These are phyloP conservation scores for Pygoscelis antarcticus DNA, from an alignment of 2,113 vertebrate species.

Conservation along the genomic window DNA sequence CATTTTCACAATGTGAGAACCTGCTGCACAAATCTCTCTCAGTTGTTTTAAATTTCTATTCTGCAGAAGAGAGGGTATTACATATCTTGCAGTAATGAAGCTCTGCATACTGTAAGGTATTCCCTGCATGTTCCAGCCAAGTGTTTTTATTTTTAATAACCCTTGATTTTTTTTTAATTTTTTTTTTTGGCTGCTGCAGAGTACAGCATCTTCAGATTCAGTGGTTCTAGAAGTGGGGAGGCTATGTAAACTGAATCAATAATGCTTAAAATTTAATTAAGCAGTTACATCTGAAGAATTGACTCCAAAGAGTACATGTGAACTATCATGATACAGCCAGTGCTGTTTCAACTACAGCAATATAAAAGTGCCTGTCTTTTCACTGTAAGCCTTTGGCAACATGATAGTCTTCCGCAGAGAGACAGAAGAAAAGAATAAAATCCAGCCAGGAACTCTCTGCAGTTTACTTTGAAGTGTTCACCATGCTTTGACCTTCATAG, in stretches of 20 bases:
- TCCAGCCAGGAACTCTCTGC: not conserved
- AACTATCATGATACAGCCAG: constrained; percentile 18
- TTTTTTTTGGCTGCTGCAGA: not conserved
- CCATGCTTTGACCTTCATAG: constrained; percentile 26
- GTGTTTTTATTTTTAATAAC: constrained; percentile 5
- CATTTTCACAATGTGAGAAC: not conserved
- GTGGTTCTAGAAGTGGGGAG: not conserved
- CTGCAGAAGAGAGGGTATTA: not conserved
- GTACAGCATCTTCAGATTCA: not conserved
- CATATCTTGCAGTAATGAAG: not conserved
- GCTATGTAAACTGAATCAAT: constrained; percentile 42
- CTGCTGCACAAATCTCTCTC: not conserved
- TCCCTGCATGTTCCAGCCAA: not conserved
- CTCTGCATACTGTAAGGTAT: not conserved
- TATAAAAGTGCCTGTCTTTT: not conserved
- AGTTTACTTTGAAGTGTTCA: constrained; percentile 12
- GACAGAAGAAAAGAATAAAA: not conserved
- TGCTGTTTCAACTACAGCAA: not conserved
- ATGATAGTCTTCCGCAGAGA: constrained; percentile 4
- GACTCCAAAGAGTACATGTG: not conserved
- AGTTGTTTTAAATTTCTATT: not conserved
- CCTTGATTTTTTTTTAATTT: not conserved
- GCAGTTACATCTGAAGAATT: constrained; percentile 17
- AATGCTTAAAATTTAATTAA: constrained; percentile 65
- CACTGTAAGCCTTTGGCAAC: not conserved